Conservation (phyloP, 53 echinoderm and acorn worm genomes). For the Hippasteria phrygiana region DNA sequence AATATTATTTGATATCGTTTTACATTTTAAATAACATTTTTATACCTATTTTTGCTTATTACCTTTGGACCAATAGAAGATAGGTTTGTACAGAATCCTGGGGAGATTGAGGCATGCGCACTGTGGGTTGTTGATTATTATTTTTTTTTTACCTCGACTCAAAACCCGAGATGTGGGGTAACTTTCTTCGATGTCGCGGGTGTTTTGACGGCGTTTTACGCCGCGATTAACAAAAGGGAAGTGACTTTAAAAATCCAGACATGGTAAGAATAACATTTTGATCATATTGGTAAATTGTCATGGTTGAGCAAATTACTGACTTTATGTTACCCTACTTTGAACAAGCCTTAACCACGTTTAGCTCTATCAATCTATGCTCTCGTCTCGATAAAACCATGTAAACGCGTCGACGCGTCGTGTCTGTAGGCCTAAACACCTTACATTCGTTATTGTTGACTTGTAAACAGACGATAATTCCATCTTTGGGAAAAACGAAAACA, state of each 20-base stretch:
- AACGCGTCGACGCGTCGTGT: neutral
- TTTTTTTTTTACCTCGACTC: neutral
- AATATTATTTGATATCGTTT: neutral
- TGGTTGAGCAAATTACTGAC: neutral
- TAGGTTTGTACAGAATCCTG: neutral
- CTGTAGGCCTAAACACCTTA: too few relatives aligned
- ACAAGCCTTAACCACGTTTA: neutral
- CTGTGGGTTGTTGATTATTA: conserved; percentile 43
- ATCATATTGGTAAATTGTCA: neutral
- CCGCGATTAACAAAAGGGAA: conserved; percentile 14
- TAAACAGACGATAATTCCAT: too few relatives aligned
- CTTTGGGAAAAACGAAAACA: too few relatives aligned
- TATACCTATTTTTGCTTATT: neutral
- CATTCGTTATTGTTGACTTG: too few relatives aligned
- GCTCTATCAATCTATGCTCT: neutral
- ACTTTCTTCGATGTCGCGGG: conserved; percentile 49
- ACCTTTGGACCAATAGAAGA: conserved; percentile 31
- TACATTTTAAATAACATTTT: neutral
- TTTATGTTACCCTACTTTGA: neutral
- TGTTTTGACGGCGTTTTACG: conserved; percentile 62
- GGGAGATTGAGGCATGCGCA: conserved; percentile 19
- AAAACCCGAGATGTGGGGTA: conserved; percentile 32
- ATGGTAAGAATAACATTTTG: conserved; percentile 29
- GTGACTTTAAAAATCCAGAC: neutral
- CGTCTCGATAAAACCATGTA: neutral